These are phyloP conservation scores for Acarapis woodi DNA, from an alignment of 1,140 invertebrate genomes.

Conservation along the genomic window DNA sequence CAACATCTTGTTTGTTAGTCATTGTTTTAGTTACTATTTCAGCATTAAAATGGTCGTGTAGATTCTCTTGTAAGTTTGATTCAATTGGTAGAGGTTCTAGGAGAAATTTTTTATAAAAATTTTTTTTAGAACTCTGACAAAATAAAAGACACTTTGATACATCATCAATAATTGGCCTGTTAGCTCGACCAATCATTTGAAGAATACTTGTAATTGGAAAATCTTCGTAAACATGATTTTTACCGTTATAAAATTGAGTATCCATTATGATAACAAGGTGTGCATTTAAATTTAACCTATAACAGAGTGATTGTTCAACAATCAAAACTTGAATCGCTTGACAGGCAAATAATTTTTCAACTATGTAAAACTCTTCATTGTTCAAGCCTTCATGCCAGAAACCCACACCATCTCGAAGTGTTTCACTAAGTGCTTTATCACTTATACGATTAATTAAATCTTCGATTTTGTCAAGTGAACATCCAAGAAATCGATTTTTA, in stretches of 20 bases:
- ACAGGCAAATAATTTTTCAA: slow-evolving; percentile 69
- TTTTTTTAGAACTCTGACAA: slow-evolving; percentile 90
- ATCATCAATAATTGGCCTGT: slow-evolving; percentile 60
- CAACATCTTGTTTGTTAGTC: slow-evolving; percentile 98
- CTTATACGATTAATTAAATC: slow-evolving; percentile 56
- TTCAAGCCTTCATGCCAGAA: slow-evolving; percentile 86
- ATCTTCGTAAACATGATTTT: slow-evolving; percentile 61
- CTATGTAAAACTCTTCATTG: slow-evolving; percentile 46
- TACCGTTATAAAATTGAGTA: slow-evolving; percentile 89
- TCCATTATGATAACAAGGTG: slow-evolving; percentile 92
- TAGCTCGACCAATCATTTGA: slow-evolving; percentile 83
- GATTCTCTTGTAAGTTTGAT: slow-evolving; percentile 75
- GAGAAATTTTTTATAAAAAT: slow-evolving; percentile 94
- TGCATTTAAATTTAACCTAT: slow-evolving; percentile 55
- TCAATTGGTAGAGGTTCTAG: slow-evolving; percentile 94
- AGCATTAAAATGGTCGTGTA: slow-evolving; percentile 98
- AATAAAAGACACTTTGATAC: slow-evolving; percentile 87
- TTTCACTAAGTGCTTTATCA: slow-evolving; percentile 36
- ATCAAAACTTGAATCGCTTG: slow-evolving; percentile 82
- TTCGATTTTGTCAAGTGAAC: slow-evolving; percentile 41
- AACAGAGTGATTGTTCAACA: slow-evolving; percentile 60
- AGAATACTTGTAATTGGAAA: slow-evolving; percentile 89
- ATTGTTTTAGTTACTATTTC: slow-evolving; percentile 99
- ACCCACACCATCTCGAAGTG: slow-evolving; percentile 67
- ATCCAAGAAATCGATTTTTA: slow-evolving; percentile 57